phyloP scores from a whole-genome alignment of 92 coral and sea anemone species.

The Chrysogorgia sp. region DNA sequence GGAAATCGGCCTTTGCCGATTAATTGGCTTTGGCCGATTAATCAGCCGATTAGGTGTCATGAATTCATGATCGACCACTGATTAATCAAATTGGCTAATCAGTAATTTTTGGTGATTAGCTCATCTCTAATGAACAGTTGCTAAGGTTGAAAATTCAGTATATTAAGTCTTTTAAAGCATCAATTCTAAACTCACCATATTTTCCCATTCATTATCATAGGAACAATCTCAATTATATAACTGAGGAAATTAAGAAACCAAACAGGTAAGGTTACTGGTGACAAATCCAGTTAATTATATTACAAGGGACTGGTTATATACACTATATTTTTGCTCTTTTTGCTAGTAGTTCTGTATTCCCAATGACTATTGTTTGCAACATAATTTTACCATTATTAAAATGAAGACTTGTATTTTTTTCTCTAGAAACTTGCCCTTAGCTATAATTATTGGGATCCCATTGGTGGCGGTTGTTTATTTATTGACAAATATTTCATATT shows the following conservation, averaged over 20 bases:
- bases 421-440: conserved; percentile 64
- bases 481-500: conserved; percentile 76
- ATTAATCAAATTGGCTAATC: too few relatives aligned
- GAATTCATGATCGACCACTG: too few relatives aligned
- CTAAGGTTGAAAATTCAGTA: too few relatives aligned
- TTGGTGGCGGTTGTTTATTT: conserved; percentile 68
- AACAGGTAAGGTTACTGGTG: conserved; percentile 59
- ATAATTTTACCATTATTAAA: not conserved
- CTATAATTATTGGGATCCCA: conserved; percentile 76
- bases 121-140: too few relatives aligned
- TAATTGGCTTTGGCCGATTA: too few relatives aligned
- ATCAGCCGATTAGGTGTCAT: too few relatives aligned
- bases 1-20: too few relatives aligned
- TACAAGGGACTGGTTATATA: too few relatives aligned
- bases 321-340: too few relatives aligned
- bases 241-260: conserved; percentile 86
- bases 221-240: conserved; percentile 75
- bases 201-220: conserved; percentile 52
- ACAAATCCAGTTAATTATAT: too few relatives aligned
- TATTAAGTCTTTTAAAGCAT: not conserved
- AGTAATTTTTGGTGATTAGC: too few relatives aligned
- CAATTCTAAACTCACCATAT: not conserved
- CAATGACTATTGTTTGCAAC: not conserved
- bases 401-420: not conserved
- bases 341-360: not conserved